Percentiles rank a stretch among this genome's conserved stretches.
Conservation (phyloP, 1,140 invertebrate genomes). For the Dendrolimus kikuchii region DNA sequence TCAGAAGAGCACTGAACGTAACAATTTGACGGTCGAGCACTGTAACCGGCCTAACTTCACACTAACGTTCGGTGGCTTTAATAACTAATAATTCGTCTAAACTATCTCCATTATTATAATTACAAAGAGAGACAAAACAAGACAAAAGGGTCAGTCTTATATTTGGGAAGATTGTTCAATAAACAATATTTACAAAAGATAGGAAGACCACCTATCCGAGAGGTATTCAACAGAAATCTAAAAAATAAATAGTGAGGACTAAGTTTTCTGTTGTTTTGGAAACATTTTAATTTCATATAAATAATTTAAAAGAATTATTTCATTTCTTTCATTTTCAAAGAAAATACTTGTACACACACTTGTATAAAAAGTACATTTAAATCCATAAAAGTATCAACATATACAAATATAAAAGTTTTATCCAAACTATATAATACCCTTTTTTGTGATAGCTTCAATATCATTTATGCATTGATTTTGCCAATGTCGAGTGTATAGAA, state of each 20-base stretch:
- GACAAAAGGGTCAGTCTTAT: slow-evolving; percentile 71
- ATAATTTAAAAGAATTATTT: not conserved
- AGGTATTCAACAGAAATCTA: slow-evolving; percentile 48
- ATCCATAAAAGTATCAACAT: no score
- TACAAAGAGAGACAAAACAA: slow-evolving; percentile 65
- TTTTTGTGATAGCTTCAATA: no score
- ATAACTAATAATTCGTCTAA: not conserved
- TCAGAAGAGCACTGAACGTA: no score
- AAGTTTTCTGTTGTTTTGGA: slow-evolving; percentile 1
- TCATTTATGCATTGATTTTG: no score
- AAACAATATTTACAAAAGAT: slow-evolving; percentile 68
- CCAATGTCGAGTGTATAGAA: no score
- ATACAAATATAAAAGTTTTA: no score
- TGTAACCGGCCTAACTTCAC: not conserved
- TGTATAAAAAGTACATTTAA: no score
- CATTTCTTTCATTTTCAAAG: no score
- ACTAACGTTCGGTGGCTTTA: not conserved
- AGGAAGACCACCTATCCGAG: slow-evolving; percentile 65
- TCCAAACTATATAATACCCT: no score
- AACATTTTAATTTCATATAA: not conserved
- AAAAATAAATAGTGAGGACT: slow-evolving; percentile 32
- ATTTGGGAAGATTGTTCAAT: slow-evolving; percentile 68
- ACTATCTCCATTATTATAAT: slow-evolving; percentile 17
- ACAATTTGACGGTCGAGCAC: not conserved
- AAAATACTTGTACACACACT: no score